Evolutionary conservation across 2,888 invertebrate genomes (phyloP).

Genomic region (Lepetodrilus schrolli): DNA sequence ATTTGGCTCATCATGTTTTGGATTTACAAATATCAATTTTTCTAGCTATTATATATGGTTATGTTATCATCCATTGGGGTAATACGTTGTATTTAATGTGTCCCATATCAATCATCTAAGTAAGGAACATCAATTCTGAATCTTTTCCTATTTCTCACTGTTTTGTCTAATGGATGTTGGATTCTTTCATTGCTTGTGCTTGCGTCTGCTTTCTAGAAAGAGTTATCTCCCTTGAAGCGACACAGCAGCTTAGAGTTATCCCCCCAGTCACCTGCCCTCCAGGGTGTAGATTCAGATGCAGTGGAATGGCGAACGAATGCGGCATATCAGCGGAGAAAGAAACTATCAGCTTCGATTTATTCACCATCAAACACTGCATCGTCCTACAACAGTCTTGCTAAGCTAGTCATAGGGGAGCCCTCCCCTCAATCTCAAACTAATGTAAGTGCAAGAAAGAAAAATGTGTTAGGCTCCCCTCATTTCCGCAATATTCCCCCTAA

Average conservation of each 20-base stretch:
- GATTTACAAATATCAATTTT: not conserved
- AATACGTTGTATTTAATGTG: too few relatives aligned
- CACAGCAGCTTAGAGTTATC: not conserved
- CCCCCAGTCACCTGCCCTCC: not conserved
- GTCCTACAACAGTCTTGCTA: slow-evolving; percentile 32
- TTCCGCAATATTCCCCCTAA: too few relatives aligned
- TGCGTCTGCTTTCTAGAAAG: slow-evolving; percentile 22
- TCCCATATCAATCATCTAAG: too few relatives aligned
- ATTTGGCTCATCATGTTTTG: not conserved
- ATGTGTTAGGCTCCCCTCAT: too few relatives aligned
- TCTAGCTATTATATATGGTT: not conserved
- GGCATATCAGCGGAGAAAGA: not conserved
- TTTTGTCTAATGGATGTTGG: not conserved
- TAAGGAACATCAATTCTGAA: not conserved
- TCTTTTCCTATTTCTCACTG: not conserved
- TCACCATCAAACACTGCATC: not conserved
- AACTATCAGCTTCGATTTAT: not conserved
- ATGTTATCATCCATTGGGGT: not conserved
- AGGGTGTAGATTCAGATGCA: not conserved
- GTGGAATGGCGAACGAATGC: slow-evolving; percentile 4
- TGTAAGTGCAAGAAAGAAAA: slow-evolving; percentile 41
- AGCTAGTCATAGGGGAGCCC: slow-evolving; percentile 31
- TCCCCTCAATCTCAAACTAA: slow-evolving; percentile 25
- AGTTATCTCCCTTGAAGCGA: slow-evolving; percentile 6
- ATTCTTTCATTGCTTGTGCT: slow-evolving; percentile 11